Conservation (phyloP, 2,113 vertebrate species). For the Suricata suricatta region DNA sequence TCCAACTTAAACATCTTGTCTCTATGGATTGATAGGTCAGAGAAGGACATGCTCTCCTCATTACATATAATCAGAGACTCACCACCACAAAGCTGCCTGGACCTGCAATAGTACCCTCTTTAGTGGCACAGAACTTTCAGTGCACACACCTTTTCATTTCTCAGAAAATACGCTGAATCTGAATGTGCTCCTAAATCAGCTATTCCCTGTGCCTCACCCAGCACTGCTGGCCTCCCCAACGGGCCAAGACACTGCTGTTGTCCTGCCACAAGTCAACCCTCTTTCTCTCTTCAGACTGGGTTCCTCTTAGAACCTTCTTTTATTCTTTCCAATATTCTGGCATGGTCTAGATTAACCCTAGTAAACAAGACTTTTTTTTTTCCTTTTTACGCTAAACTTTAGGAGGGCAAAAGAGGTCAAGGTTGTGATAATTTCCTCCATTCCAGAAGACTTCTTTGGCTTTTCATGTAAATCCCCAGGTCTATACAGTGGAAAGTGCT, state of each 20-base stretch:
- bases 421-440: neutral
- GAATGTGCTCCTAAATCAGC: neutral
- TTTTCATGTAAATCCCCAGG: neutral
- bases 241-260: neutral
- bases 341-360: neutral
- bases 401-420: neutral
- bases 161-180: neutral
- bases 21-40: neutral
- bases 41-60: neutral
- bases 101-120: neutral
- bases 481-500: neutral
- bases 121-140: neutral
- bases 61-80: neutral
- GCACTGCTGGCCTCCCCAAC: too few relatives aligned
- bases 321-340: neutral
- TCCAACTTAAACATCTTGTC: neutral
- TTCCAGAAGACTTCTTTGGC: neutral
- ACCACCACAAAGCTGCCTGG: neutral
- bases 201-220: too few relatives aligned
- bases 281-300: neutral
- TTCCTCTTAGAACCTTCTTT: neutral
- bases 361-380: neutral
- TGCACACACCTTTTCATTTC: neutral
- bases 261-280: neutral
- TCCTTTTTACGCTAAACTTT: neutral